A percentile compares a stretch with the other conserved stretches of the same genome.
phyloP scores from a whole-genome alignment of 2,797 vertebrate genomes.

The Zalophus californianus region DNA sequence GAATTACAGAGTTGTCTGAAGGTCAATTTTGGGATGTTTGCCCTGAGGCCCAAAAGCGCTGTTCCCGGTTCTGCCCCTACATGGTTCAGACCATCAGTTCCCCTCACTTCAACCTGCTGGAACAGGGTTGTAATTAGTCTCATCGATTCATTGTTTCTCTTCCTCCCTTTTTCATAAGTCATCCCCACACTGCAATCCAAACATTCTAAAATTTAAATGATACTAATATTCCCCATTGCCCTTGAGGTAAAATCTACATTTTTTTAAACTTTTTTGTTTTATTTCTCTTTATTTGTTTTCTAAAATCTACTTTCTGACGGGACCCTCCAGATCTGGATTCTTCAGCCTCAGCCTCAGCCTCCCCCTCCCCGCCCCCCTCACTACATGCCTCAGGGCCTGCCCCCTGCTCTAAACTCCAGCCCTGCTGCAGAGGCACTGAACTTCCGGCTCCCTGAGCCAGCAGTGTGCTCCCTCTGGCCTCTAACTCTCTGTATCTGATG shows the following conservation, averaged over 20 bases:
- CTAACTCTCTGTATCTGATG: too few species aligned
- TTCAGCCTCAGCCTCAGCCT: background rate
- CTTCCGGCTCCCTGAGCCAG: background rate
- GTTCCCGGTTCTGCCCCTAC: background rate
- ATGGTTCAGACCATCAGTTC: background rate
- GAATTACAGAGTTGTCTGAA: background rate
- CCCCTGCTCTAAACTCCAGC: background rate
- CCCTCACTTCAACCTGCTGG: background rate
- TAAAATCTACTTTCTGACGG: background rate
- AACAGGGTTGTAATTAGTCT: background rate
- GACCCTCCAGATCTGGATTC: background rate
- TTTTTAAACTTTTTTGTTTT: background rate
- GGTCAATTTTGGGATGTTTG: background rate
- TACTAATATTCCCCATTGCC: background rate
- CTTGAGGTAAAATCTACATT: background rate
- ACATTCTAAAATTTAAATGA: background rate
- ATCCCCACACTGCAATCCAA: background rate
- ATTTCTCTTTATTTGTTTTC: background rate
- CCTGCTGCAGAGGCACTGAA: background rate
- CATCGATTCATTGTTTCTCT: background rate
- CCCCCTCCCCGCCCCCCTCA: background rate
- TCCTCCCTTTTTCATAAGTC: background rate
- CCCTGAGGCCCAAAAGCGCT: background rate
- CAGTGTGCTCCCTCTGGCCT: background rate
- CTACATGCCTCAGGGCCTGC: background rate